Evolutionary conservation across 2,113 vertebrate species (phyloP).

Genomic region (Chlorodrepanis virens): DNA sequence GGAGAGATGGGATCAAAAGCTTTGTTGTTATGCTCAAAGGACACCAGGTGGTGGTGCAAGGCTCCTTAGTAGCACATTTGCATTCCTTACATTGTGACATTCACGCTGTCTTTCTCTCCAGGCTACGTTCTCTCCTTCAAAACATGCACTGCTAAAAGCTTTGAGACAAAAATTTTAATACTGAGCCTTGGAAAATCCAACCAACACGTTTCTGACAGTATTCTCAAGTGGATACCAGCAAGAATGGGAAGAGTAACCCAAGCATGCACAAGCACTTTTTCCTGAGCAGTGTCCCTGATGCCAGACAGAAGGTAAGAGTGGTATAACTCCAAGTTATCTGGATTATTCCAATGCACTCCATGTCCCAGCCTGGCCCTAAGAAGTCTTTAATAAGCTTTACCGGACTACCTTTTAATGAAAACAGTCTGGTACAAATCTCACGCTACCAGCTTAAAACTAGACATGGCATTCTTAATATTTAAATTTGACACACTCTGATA

Average conservation of each 20-base stretch:
- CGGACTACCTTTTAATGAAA: neutral
- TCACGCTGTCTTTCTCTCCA: neutral
- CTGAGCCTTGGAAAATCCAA: neutral
- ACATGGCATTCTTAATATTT: neutral
- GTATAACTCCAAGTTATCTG: neutral
- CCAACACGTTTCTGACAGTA: neutral
- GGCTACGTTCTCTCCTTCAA: neutral
- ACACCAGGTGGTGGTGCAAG: neutral
- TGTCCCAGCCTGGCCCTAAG: neutral
- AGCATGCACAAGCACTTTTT: neutral
- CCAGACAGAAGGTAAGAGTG: neutral
- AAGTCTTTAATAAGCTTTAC: neutral
- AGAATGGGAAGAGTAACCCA: neutral
- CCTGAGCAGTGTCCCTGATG: neutral
- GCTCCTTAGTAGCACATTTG: neutral
- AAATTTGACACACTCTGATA: neutral
- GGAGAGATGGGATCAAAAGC: neutral
- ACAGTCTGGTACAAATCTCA: neutral
- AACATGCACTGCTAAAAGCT: neutral
- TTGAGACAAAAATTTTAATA: neutral
- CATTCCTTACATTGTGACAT: neutral
- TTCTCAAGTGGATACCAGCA: neutral
- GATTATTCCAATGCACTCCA: neutral
- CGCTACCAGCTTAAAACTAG: neutral
- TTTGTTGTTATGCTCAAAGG: neutral